Evolutionary conservation across 2,888 invertebrate species (phyloP).

Genomic region (Hirudinaria manillensis): DNA sequence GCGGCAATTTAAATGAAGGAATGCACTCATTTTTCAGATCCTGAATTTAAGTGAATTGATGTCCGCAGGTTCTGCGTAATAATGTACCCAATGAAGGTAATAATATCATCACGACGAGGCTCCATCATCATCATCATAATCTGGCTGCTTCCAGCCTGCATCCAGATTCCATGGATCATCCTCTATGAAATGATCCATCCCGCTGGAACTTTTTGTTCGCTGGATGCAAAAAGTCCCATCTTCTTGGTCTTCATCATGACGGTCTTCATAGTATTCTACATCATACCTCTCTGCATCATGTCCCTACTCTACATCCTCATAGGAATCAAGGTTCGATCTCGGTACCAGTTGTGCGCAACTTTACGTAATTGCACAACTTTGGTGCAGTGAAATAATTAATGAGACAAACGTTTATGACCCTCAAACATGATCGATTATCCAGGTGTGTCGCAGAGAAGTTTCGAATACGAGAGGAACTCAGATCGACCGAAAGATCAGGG

Average conservation of each 20-base stretch:
- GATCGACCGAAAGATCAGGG: constrained; percentile 57
- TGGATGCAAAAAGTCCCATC: constrained; percentile 5
- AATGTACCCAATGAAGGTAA: constrained; percentile 31
- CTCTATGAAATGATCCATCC: constrained; percentile 61
- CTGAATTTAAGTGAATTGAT: too few species aligned
- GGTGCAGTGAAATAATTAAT: too few species aligned
- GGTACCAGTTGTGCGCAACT: too few species aligned
- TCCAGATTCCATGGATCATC: constrained; percentile 82
- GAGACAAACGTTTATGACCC: too few species aligned
- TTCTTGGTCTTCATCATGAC: constrained; percentile 68
- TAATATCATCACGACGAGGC: constrained; percentile 33
- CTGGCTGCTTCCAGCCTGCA: constrained; percentile 78
- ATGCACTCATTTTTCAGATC: too few species aligned
- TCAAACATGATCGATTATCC: too few species aligned
- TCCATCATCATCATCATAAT: constrained; percentile 76
- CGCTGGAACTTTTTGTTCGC: constrained; percentile 6
- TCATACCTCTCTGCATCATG: constrained; percentile 81
- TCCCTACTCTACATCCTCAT: constrained; percentile 85
- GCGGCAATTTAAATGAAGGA: too few species aligned
- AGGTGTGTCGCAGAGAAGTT: constrained; percentile 70
- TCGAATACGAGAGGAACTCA: constrained; percentile 72
- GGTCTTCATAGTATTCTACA: constrained; percentile 81
- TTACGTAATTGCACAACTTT: too few species aligned
- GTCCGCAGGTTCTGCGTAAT: constrained; percentile 35
- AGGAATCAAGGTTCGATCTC: constrained; percentile 65